Percentiles rank a stretch among this genome's conserved stretches.
phyloP scores from a whole-genome alignment of 2,113 vertebrate species.

The Grantiella picta region DNA sequence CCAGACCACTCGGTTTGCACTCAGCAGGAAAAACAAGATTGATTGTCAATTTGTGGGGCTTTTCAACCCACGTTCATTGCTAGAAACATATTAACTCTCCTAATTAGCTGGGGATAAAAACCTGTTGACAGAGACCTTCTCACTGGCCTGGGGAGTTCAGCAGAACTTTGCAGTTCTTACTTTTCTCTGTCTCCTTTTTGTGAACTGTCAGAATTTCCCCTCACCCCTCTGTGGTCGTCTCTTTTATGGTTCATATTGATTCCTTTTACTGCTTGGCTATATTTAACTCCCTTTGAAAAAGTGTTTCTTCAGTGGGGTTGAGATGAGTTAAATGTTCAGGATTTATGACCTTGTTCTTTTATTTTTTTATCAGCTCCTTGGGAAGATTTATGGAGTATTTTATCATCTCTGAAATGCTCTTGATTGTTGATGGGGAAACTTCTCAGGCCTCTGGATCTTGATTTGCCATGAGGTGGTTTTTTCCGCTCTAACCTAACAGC shows the following conservation, averaged over 20 bases:
- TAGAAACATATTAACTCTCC: neutral
- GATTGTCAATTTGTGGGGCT: neutral
- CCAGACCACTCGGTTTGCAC: neutral
- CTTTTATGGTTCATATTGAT: neutral
- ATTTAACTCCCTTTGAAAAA: neutral
- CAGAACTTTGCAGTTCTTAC: neutral
- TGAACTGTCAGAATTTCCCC: neutral
- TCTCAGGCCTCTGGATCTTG: neutral
- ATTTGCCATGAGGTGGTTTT: fast-evolving
- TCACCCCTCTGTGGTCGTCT: neutral
- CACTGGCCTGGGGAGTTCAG: neutral
- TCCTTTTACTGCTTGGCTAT: neutral
- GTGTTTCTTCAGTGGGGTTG: neutral
- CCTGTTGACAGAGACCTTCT: neutral
- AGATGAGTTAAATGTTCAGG: neutral
- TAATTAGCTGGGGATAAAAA: neutral
- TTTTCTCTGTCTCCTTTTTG: neutral
- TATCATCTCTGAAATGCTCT: neutral
- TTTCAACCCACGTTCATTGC: neutral
- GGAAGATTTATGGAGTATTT: neutral
- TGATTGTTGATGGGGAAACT: neutral
- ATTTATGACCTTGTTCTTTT: neutral
- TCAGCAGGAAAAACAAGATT: neutral
- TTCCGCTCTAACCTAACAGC: neutral
- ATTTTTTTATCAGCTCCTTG: neutral